Conservation (phyloP, 2,888 invertebrate genomes). For the Chrysopilus asiliformis region DNA sequence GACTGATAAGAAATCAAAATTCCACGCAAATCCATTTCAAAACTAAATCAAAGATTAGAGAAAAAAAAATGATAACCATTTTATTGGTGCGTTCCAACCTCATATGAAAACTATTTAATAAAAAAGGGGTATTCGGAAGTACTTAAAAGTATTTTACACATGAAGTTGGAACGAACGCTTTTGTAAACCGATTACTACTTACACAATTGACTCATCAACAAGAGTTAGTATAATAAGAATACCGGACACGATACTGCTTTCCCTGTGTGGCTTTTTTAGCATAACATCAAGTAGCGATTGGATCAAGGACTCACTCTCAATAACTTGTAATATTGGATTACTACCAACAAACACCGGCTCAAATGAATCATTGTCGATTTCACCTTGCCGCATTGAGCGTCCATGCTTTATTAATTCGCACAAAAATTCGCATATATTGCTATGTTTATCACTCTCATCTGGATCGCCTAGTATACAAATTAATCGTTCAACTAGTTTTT, state of each 20-base stretch:
- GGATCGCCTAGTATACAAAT: conserved; percentile 48
- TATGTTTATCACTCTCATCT: conserved; percentile 60
- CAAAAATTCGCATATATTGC: conserved; percentile 77
- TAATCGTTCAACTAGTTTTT: conserved; percentile 73
- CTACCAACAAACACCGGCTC: conserved; percentile 30
- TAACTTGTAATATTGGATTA: conserved; percentile 56
- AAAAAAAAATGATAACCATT: not conserved
- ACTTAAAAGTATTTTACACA: not conserved
- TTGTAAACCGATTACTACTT: conserved; percentile 3
- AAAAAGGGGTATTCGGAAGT: too few relatives aligned
- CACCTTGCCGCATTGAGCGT: conserved; percentile 41
- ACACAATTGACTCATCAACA: conserved; percentile 37
- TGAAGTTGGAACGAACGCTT: not conserved
- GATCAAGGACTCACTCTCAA: conserved; percentile 54
- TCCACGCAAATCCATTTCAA: too few relatives aligned
- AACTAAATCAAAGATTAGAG: not conserved
- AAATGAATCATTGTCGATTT: conserved; percentile 40
- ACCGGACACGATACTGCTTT: conserved; percentile 65
- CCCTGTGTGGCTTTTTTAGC: conserved; percentile 49
- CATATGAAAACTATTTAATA: too few relatives aligned
- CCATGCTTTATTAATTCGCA: conserved; percentile 68
- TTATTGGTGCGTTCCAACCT: too few relatives aligned
- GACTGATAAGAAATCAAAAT: too few relatives aligned
- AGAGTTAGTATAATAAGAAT: conserved; percentile 65
- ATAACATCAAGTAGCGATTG: conserved; percentile 59